phyloP scores from a whole-genome alignment of 2,888 invertebrate genomes.

The Tanypteryx hageni region DNA sequence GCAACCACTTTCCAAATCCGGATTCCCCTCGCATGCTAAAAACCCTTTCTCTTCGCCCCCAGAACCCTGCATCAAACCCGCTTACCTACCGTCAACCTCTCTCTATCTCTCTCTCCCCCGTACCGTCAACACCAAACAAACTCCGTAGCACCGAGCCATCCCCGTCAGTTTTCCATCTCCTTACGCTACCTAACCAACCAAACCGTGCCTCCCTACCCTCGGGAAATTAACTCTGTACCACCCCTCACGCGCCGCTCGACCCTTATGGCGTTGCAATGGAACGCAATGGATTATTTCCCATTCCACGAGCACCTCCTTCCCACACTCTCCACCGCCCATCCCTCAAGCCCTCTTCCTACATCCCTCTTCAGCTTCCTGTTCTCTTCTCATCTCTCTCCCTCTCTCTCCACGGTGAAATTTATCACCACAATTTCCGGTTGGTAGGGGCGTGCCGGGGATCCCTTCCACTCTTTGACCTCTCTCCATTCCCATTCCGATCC shows the following conservation, averaged over 20 bases:
- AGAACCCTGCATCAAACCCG: not conserved
- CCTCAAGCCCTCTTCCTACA: not conserved
- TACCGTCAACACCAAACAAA: too few relatives aligned
- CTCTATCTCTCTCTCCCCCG: too few relatives aligned
- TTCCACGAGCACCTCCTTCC: not conserved
- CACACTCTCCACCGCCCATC: not conserved
- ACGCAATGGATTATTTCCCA: conserved; percentile 15
- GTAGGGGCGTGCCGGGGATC: not conserved
- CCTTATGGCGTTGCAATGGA: not conserved
- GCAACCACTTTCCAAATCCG: not conserved
- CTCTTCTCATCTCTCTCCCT: not conserved
- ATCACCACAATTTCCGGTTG: conserved; percentile 49
- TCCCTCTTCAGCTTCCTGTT: conserved; percentile 11
- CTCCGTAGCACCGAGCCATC: not conserved
- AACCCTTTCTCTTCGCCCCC: not conserved
- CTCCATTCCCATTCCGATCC: not conserved
- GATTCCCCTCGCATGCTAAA: not conserved
- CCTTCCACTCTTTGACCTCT: conserved; percentile 1
- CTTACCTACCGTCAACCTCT: too few relatives aligned
- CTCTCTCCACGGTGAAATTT: conserved; percentile 14
- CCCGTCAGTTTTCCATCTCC: not conserved
- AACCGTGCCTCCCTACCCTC: not conserved
- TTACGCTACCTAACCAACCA: conserved; percentile 13
- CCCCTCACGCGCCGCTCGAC: not conserved
- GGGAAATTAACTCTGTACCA: conserved; percentile 41